These are phyloP conservation scores for Sesamia inferens DNA, from an alignment of 2,888 invertebrate genomes.

Conservation along the genomic window DNA sequence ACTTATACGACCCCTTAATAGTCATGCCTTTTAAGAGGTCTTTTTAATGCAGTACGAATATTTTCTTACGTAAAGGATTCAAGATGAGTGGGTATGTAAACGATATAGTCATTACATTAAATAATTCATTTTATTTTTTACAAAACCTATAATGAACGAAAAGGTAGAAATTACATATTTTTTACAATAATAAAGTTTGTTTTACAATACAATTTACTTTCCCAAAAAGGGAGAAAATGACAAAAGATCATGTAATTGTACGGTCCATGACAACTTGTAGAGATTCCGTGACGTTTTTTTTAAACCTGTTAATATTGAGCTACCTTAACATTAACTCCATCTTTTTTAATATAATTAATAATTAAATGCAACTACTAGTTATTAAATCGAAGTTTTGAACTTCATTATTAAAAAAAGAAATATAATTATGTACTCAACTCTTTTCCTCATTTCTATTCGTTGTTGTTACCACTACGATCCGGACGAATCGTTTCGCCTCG, in stretches of 20 bases:
- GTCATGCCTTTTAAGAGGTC: no score
- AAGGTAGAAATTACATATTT: conserved; percentile 37
- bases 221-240: conserved; percentile 35
- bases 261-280: conserved; percentile 33
- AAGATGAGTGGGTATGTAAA: not conserved
- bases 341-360: conserved; percentile 14
- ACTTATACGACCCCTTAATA: not conserved
- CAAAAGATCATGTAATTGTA: conserved; percentile 41
- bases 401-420: not conserved
- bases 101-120: conserved; percentile 12
- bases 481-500: no score
- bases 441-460: not conserved
- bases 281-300: conserved; percentile 7
- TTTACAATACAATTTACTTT: conserved; percentile 50
- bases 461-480: no score
- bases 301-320: conserved; percentile 28
- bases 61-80: no score
- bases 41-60: no score
- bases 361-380: conserved; percentile 6
- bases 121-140: conserved; percentile 7
- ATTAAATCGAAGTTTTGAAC: not conserved
- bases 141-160: conserved; percentile 1
- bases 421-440: not conserved
- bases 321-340: conserved; percentile 26
- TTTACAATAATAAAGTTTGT: conserved; percentile 33